These are phyloP conservation scores for Mormyrops attenuatus DNA, from an alignment of 2,797 vertebrate species.

Conservation along the genomic window DNA sequence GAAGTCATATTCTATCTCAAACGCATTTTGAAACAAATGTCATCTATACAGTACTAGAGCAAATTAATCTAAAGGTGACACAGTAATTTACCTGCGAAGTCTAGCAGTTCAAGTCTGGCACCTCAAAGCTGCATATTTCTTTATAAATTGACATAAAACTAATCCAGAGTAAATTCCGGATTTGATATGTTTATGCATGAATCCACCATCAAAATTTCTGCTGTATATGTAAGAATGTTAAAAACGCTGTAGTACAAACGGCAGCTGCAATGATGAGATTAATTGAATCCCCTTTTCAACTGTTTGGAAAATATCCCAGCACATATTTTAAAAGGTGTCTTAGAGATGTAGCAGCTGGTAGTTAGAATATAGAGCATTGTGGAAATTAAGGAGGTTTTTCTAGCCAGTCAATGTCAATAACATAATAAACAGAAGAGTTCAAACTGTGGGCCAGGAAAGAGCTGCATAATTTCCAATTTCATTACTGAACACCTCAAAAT, in stretches of 20 bases:
- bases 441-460: background rate
- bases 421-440: background rate
- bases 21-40: background rate
- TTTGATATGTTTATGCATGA: background rate
- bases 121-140: background rate
- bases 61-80: background rate
- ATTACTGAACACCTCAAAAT: background rate
- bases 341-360: conserved; percentile 64
- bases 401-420: conserved; percentile 8
- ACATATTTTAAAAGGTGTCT: conserved; percentile 52
- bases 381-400: conserved; percentile 44
- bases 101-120: background rate
- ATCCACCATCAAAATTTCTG: background rate
- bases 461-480: background rate
- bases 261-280: conserved; percentile 40
- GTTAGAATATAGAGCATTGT: conserved; percentile 40
- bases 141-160: background rate
- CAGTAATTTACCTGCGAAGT: background rate
- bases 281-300: conserved; percentile 53
- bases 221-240: background rate
- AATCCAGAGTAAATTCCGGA: background rate
- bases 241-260: background rate
- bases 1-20: background rate
- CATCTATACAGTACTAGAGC: background rate
- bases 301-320: conserved; percentile 51